Evolutionary conservation across 2,113 vertebrate species (phyloP).

Genomic region (Corynorhinus townsendii): DNA sequence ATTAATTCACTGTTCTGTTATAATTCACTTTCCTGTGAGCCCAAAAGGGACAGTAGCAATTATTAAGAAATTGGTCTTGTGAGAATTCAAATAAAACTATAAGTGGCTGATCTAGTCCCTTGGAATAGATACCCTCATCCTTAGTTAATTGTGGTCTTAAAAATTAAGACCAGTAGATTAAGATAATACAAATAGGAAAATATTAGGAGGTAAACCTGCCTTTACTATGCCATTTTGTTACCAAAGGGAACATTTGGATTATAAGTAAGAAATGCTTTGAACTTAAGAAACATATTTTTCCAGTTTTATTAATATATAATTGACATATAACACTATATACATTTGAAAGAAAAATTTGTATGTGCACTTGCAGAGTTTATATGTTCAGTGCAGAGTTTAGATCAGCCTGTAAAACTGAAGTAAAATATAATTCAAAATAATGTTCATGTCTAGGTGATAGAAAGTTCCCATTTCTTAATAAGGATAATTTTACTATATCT

Average conservation of each 20-base stretch:
- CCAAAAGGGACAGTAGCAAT: not conserved
- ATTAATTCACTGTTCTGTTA: not conserved
- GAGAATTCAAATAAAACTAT: not conserved
- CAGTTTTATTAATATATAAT: not conserved
- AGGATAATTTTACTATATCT: slow-evolving; percentile 48
- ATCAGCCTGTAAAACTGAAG: not conserved
- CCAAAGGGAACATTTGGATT: not conserved
- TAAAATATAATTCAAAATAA: not conserved
- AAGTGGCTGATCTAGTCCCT: not conserved
- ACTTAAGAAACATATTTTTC: not conserved
- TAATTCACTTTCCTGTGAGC: not conserved
- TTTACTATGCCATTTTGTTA: not conserved
- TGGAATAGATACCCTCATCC: not conserved
- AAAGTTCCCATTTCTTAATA: not conserved
- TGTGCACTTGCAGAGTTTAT: not conserved
- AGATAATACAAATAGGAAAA: not conserved
- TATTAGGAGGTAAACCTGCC: not conserved
- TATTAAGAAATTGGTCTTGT: not conserved
- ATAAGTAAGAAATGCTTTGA: not conserved
- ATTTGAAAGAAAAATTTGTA: not conserved
- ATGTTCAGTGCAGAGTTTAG: not conserved
- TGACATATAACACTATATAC: not conserved
- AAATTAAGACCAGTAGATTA: not conserved
- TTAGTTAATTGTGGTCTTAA: not conserved
- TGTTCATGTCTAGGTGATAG: not conserved